Evolutionary conservation across 2,113 vertebrate species (phyloP), one percentile per base, ranked within the genome.

Genomic region (Mastomys coucha): DNA sequence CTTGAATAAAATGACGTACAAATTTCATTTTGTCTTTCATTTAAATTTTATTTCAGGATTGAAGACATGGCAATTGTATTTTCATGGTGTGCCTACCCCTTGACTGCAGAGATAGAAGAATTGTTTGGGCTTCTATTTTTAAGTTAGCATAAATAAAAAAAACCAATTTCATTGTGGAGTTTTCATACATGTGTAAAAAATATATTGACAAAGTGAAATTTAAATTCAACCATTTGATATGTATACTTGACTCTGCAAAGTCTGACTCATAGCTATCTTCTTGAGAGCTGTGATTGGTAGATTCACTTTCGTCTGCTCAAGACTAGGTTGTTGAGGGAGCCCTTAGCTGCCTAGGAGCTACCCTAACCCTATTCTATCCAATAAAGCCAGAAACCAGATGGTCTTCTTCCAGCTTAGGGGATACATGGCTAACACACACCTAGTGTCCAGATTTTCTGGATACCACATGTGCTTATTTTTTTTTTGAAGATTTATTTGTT

Each of bases 1-100:
- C 26, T 60, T 45, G 5, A 19, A 70, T 53, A 49, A 69, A 88
- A 82, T 75, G 78, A 84, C 53, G 53, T 78, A 13, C 72, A 42
- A 49, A 22, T 87, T 90, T 85, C 28, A 42, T 56, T 56, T 42
- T 69, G 31, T 9, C 42, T 82, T 93, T 86, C 42, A 28, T 39
- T 93, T 93, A 87, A 31, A 77, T 89, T 86, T 88, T 69, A 91
- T 33, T 67, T 95, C 17, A 96, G 22, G 73, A 70, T 53, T n/a
- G 3, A 78, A 93, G 93, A 53, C 7, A 2, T 75, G 78, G 5
- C 31, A 88, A 63, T 92, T 94, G 19, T 0, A 28, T 72, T 88
- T 72, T 73, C 26, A 49, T 75, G 36, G 53, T 49, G 11, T 76
- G 24, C 49, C 82, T 89, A 2, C 24, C 24, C 39, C 4, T 39